A percentile compares a stretch with the other conserved stretches of the same genome.
Conservation (phyloP, 1,140 invertebrate genomes). For the Psix sp. region DNA sequence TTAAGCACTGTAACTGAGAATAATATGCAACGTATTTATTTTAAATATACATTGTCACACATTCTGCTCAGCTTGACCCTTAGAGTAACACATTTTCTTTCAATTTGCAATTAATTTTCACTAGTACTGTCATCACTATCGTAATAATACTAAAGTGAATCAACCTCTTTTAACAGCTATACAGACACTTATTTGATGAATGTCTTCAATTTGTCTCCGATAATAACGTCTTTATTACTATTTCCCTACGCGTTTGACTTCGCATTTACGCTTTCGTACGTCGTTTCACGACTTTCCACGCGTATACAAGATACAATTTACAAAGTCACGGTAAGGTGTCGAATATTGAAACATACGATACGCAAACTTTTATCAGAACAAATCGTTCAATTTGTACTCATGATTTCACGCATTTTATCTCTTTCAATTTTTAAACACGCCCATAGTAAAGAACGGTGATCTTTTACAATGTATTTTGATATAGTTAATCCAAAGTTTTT, state of each 20-base stretch:
- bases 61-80: slow-evolving; percentile 5
- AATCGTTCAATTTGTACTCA: too few relatives aligned
- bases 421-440: too few relatives aligned
- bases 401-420: too few relatives aligned
- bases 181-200: too few relatives aligned
- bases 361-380: slow-evolving; percentile 17
- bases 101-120: too few relatives aligned
- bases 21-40: slow-evolving; percentile 49
- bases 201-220: too few relatives aligned
- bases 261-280: slow-evolving; percentile 52
- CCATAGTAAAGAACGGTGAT: too few relatives aligned
- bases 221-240: slow-evolving; percentile 55
- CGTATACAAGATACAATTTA: slow-evolving; percentile 40
- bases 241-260: slow-evolving; percentile 54
- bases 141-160: too few relatives aligned
- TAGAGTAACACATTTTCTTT: slow-evolving; percentile 57
- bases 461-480: too few relatives aligned
- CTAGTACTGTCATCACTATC: too few relatives aligned
- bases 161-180: too few relatives aligned
- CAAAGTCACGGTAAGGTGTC: slow-evolving; percentile 35
- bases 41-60: slow-evolving; percentile 15
- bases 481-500: too few relatives aligned
- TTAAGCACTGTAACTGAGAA: slow-evolving; percentile 70
- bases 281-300: slow-evolving; percentile 37
- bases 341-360: slow-evolving; percentile 53